Conservation (phyloP, 1,140 invertebrate species). For the Cherax destructor region DNA sequence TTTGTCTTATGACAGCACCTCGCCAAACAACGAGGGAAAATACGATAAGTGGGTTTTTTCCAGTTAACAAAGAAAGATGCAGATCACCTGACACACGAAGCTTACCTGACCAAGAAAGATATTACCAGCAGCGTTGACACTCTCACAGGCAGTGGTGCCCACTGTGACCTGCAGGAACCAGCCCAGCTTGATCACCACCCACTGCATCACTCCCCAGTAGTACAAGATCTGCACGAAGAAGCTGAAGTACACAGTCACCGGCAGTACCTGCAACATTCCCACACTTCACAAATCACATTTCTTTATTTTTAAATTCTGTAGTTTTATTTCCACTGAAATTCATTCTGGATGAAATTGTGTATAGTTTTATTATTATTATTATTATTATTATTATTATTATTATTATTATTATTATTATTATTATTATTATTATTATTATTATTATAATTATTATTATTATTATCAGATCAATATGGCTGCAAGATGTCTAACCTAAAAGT, state of each 20-base stretch:
- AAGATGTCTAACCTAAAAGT: too few relatives aligned
- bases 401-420: too few relatives aligned
- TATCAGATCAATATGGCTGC: too few relatives aligned
- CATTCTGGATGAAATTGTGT: too few relatives aligned
- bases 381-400: too few relatives aligned
- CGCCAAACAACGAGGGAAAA: not conserved
- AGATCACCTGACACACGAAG: not conserved
- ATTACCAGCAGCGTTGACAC: slow-evolving; percentile 90
- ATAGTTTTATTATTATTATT: too few relatives aligned
- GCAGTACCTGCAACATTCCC: slow-evolving; percentile 80
- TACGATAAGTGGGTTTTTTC: not conserved
- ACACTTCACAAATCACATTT: too few relatives aligned
- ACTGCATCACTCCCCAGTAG: slow-evolving; percentile 91
- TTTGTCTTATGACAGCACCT: not conserved
- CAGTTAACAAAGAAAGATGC: not conserved
- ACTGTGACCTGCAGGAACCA: slow-evolving; percentile 84
- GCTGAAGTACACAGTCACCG: slow-evolving; percentile 94
- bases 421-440: too few relatives aligned
- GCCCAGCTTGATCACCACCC: slow-evolving; percentile 87
- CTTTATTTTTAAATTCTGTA: too few relatives aligned
- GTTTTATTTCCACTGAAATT: too few relatives aligned
- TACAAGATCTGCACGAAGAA: slow-evolving; percentile 91
- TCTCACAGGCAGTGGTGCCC: slow-evolving; percentile 93
- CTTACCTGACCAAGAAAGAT: slow-evolving; percentile 91
- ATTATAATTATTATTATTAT: too few relatives aligned